These are phyloP conservation scores for Cryptomyrus ogoouensis DNA, from an alignment of 2,113 vertebrate genomes.

Conservation along the genomic window DNA sequence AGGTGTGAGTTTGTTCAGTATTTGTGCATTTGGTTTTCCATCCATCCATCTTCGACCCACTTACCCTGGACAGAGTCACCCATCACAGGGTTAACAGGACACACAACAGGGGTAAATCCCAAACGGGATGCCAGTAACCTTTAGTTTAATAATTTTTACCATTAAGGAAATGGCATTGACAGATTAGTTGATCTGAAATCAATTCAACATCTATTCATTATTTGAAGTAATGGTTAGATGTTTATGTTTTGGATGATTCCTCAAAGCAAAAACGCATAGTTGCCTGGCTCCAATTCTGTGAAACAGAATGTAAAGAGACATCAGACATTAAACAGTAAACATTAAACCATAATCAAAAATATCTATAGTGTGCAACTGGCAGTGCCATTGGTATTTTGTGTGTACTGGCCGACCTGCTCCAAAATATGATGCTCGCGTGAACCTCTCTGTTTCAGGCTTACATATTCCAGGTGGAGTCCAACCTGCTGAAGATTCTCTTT, in stretches of 20 bases:
- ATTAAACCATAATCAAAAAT: not conserved
- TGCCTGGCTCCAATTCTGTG: not conserved
- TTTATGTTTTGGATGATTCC: not conserved
- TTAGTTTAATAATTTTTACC: not conserved
- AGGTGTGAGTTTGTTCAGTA: not conserved
- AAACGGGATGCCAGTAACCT: not conserved
- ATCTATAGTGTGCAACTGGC: not conserved
- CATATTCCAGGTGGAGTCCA: conserved; percentile 63
- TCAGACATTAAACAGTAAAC: not conserved
- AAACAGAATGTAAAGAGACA: not conserved
- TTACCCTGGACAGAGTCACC: not conserved
- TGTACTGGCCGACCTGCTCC: not conserved
- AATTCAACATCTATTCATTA: not conserved
- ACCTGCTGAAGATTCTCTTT: conserved; percentile 58
- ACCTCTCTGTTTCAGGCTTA: conserved; percentile 64
- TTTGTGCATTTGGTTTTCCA: not conserved
- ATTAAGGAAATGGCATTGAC: not conserved
- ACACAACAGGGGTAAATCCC: not conserved
- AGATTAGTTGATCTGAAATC: not conserved
- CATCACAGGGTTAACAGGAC: not conserved
- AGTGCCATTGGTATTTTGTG: not conserved
- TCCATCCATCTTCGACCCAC: not conserved
- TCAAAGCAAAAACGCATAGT: not conserved
- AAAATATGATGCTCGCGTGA: not conserved
- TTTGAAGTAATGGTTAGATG: not conserved